Percentiles rank a stretch among this genome's conserved stretches.
phyloP scores from a whole-genome alignment of 2,113 vertebrate genomes.

The Corydoras sp. region DNA sequence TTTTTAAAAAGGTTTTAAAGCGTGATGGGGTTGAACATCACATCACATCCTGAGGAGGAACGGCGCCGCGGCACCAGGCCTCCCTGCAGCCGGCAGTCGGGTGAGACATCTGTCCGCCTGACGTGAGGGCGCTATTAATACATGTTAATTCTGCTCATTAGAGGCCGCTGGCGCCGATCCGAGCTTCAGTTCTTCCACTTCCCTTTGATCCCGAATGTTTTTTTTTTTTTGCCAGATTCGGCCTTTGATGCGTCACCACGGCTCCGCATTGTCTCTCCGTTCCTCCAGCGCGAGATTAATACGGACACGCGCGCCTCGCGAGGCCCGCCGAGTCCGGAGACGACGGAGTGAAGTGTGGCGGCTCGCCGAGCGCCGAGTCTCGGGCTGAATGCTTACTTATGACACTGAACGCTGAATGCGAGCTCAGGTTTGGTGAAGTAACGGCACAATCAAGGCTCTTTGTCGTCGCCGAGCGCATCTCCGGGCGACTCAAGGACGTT shows the following conservation, averaged over 20 bases:
- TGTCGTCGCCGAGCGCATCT: neutral
- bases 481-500: neutral
- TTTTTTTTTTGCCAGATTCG: constrained; percentile 60
- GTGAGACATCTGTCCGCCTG: constrained; percentile 65
- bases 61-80: too few relatives aligned
- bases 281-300: constrained; percentile 34
- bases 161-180: constrained; percentile 62
- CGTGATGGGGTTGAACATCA: too few relatives aligned
- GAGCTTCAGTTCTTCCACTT: constrained; percentile 57
- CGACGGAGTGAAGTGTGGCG: too few relatives aligned
- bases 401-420: neutral
- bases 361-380: neutral
- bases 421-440: constrained; percentile 8
- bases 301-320: constrained; percentile 7
- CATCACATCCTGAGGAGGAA: too few relatives aligned
- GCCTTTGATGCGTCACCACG: constrained; percentile 55
- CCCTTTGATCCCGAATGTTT: constrained; percentile 65
- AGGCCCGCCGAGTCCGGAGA: too few relatives aligned
- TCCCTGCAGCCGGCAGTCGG: constrained; percentile 34
- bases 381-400: neutral
- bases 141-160: constrained; percentile 76
- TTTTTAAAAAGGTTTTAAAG: too few relatives aligned
- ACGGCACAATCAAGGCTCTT: constrained; percentile 9
- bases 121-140: constrained; percentile 68
- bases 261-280: constrained; percentile 39